These are phyloP conservation scores for Neoniphon sammara DNA, from an alignment of 2,797 vertebrate species.

Conservation along the genomic window DNA sequence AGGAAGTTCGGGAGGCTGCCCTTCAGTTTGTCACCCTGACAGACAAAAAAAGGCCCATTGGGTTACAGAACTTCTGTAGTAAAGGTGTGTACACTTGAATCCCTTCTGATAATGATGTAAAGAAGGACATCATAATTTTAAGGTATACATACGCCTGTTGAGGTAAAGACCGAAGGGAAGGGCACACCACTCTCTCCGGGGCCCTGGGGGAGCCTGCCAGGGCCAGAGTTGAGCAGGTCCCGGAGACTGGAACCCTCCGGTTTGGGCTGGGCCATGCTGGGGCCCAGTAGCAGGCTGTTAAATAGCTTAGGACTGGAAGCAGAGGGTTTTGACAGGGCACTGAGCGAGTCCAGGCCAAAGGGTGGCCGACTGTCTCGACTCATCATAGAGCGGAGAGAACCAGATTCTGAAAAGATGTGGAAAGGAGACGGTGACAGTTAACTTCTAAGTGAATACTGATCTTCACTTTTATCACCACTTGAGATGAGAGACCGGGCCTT, in stretches of 20 bases:
- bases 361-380: constrained; percentile 91
- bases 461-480: background rate
- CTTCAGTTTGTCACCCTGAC: constrained; percentile 92
- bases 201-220: constrained; percentile 94
- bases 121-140: background rate
- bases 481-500: background rate
- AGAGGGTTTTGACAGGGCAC: constrained; percentile 86
- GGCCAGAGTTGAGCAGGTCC: constrained; percentile 96
- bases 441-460: constrained; percentile 7
- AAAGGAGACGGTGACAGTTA: background rate
- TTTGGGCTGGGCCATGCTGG: constrained; percentile 92
- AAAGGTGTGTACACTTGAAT: background rate
- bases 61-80: background rate
- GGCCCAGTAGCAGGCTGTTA: constrained; percentile 95
- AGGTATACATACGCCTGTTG: constrained; percentile 87
- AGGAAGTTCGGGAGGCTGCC: constrained; percentile 96
- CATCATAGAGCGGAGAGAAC: constrained; percentile 93
- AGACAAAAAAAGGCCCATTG: constrained; percentile 3
- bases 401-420: constrained; percentile 82
- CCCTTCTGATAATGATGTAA: background rate
- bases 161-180: constrained; percentile 95
- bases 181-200: constrained; percentile 91
- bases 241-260: constrained; percentile 96
- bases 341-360: constrained; percentile 94
- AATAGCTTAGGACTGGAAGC: constrained; percentile 96